Base-by-base conservation (phyloP, 2,113 vertebrate species). In the Cryptomyrus ogoouensis region DNA sequence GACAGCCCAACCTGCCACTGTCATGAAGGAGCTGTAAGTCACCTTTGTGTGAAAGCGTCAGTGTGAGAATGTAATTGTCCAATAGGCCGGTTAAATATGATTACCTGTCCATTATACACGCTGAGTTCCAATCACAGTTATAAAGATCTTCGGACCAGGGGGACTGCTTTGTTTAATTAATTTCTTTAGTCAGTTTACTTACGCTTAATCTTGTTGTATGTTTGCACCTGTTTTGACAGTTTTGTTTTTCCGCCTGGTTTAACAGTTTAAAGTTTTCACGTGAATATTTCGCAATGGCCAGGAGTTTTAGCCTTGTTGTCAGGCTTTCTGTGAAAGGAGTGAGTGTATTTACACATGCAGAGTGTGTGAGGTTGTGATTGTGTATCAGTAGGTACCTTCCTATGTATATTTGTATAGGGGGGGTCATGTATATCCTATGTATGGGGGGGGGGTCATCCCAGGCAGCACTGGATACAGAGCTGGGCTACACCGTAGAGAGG, bases 11-110 rank as follows among this genome's bases (percentile, higher is more conserved):
- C 50, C 90, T 46, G 24, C 62, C 84, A 27, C 84, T 88, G 89
- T 88, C 92, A 93, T 93, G 93, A 93, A 91, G 91, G 93, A 93
- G 66, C 90, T 92, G 93, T 93, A 92, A 93, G 93, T 93, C 88
- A 42, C 24, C 56, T 10, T 42, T 19, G 19, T 42, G 7, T 7
- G 44, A 35, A 44, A 21, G 46, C 21, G 39, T 13, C 15, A 6
- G 21, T 49, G 53, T 19, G 3, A 47, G 62, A 89, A 91, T 70
- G 17, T 35, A 24, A 84, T 44, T 46, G 19, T 84, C 80, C 17
- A 24, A 83, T 4, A 53, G 12, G 1, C 19, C 13, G 2, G 8
- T 4, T 83, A 13, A 49, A 10, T 66, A 12, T 3, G 62, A n/a
- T 66, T 66, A 66, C 62, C 62, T 27, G n/a, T 66, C n/a, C 62